These are phyloP conservation scores for Cyprinella venusta DNA, from an alignment of 2,797 vertebrate genomes.

Conservation along the genomic window DNA sequence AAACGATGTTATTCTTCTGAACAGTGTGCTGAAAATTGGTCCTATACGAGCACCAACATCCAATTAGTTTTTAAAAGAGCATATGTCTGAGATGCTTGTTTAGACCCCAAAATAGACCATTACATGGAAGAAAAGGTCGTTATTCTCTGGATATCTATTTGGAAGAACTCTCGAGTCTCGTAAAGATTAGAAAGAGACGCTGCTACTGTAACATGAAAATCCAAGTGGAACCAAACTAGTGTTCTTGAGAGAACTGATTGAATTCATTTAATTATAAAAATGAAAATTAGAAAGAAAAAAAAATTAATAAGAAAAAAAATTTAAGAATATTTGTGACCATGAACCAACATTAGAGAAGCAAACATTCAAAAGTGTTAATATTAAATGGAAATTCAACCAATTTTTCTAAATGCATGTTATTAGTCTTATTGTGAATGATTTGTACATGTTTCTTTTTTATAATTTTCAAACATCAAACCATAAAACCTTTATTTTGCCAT, in stretches of 20 bases:
- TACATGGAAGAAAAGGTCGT: neutral
- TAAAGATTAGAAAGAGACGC: neutral
- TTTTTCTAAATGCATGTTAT: neutral
- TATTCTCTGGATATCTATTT: neutral
- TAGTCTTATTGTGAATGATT: neutral
- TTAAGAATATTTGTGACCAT: neutral
- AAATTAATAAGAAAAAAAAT: too few relatives aligned
- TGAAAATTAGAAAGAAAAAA: neutral
- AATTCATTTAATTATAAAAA: neutral
- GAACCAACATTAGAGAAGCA: neutral
- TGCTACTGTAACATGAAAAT: neutral
- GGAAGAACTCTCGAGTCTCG: neutral
- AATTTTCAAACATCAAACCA: neutral
- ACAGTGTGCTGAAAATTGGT: constrained; percentile 18
- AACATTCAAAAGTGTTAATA: neutral
- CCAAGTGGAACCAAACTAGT: too few relatives aligned
- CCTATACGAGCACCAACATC: constrained; percentile 27
- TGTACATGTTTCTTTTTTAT: neutral
- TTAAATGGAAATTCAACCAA: neutral
- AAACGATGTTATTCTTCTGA: neutral
- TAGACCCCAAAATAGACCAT: constrained; percentile 8
- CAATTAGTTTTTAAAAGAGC: constrained; percentile 42
- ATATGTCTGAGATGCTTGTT: constrained; percentile 23
- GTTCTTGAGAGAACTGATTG: neutral
- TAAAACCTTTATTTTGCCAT: neutral